Conservation (phyloP, 2,113 vertebrate genomes). For the Vidua macroura region DNA sequence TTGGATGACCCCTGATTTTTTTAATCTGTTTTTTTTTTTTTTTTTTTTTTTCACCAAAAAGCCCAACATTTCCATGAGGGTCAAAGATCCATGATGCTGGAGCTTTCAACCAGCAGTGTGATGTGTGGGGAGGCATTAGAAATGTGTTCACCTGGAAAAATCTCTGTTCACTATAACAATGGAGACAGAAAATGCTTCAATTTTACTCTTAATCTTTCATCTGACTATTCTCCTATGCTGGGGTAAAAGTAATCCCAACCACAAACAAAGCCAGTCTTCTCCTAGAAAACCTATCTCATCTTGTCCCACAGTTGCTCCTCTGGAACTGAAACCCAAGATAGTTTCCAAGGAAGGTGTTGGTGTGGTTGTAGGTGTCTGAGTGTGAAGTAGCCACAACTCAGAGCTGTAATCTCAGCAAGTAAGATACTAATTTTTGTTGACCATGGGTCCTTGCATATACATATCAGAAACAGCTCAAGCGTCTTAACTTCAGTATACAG, state of each 20-base stretch:
- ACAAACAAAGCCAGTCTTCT: background rate
- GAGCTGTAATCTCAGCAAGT: background rate
- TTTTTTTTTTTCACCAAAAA: background rate
- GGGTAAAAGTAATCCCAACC: background rate
- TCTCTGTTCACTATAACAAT: background rate
- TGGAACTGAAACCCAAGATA: background rate
- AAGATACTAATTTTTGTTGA: conserved; percentile 20
- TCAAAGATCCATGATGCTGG: background rate
- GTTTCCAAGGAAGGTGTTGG: background rate
- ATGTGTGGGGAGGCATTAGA: background rate
- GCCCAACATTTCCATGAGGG: background rate
- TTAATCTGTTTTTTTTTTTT: background rate
- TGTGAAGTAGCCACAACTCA: conserved; percentile 31
- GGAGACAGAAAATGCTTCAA: background rate
- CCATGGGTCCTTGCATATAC: background rate
- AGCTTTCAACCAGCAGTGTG: background rate
- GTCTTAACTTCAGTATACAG: background rate
- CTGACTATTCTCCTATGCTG: background rate
- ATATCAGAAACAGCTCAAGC: background rate
- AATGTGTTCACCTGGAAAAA: background rate
- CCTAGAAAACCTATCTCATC: background rate
- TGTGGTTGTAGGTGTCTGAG: background rate
- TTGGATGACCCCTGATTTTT: background rate
- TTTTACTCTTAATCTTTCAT: background rate
- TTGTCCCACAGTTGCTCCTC: background rate